Evolutionary conservation across 2,888 invertebrate species (phyloP).

Genomic region (Artemia sinica): DNA sequence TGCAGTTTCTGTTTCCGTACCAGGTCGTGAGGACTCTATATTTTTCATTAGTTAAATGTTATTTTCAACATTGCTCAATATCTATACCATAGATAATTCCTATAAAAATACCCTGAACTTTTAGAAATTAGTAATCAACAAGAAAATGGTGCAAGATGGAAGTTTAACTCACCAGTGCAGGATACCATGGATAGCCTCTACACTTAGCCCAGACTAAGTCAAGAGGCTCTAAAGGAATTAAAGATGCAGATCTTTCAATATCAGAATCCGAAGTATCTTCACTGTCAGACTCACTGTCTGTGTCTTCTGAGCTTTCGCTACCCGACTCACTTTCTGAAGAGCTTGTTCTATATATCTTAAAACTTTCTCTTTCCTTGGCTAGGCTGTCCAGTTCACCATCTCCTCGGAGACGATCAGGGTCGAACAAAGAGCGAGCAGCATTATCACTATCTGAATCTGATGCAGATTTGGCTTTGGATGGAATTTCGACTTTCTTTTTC

Average conservation of each 20-base stretch:
- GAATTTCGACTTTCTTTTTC: slow-evolving; percentile 14
- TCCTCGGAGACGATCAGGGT: neutral
- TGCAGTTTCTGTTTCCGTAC: too few species aligned
- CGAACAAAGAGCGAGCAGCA: neutral
- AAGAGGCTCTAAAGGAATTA: slow-evolving; percentile 51
- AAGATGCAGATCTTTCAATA: slow-evolving; percentile 19
- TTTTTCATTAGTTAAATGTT: too few species aligned
- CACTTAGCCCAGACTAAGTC: slow-evolving; percentile 95
- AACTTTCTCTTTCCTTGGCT: slow-evolving; percentile 20
- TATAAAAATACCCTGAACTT: neutral
- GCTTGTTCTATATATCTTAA: slow-evolving; percentile 22
- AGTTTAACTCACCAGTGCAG: slow-evolving; percentile 47
- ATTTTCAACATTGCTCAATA: too few species aligned
- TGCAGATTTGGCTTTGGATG: neutral
- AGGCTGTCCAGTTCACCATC: slow-evolving; percentile 17
- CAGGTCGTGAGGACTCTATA: too few species aligned
- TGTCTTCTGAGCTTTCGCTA: slow-evolving; percentile 24
- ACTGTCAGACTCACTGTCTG: slow-evolving; percentile 22
- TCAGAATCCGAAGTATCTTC: slow-evolving; percentile 22
- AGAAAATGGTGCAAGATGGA: neutral
- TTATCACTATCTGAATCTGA: neutral
- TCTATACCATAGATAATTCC: neutral
- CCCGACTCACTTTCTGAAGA: slow-evolving; percentile 25
- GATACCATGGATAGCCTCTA: slow-evolving; percentile 92
- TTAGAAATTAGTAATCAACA: neutral